phyloP scores from a whole-genome alignment of 1,140 invertebrate species.

The Meloidogyne hapla region DNA sequence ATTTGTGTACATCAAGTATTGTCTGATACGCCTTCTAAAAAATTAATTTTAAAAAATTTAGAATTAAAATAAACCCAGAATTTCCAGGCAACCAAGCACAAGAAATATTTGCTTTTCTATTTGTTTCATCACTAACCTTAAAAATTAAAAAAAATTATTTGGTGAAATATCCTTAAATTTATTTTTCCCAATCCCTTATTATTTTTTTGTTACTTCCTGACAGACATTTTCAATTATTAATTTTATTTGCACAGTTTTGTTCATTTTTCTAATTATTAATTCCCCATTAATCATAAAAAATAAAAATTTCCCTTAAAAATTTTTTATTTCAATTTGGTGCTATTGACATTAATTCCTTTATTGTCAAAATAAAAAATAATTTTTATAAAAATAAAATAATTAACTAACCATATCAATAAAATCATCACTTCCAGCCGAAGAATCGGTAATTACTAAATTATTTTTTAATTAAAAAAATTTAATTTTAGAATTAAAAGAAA shows the following conservation, averaged over 20 bases:
- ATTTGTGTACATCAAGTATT: slow-evolving; percentile 52
- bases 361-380: not conserved
- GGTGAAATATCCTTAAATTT: too few relatives aligned
- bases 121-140: slow-evolving; percentile 52
- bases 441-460: slow-evolving; percentile 48
- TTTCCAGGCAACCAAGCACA: slow-evolving; percentile 52
- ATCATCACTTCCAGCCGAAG: slow-evolving; percentile 47
- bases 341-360: too few relatives aligned
- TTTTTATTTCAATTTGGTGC: too few relatives aligned
- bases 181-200: too few relatives aligned
- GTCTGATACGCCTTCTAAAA: slow-evolving; percentile 48
- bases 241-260: too few relatives aligned
- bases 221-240: too few relatives aligned
- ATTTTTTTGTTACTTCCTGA: too few relatives aligned
- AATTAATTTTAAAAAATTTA: slow-evolving; percentile 18
- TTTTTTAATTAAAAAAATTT: not conserved
- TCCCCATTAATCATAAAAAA: too few relatives aligned
- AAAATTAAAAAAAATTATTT: slow-evolving; percentile 27
- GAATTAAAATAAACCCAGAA: slow-evolving; percentile 44
- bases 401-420: slow-evolving; percentile 42
- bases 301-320: too few relatives aligned
- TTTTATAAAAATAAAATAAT: slow-evolving; percentile 21
- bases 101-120: slow-evolving; percentile 45
- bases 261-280: too few relatives aligned
- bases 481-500: not conserved